These are phyloP conservation scores for Danio albolineatus DNA, from an alignment of 2,797 vertebrate species.

Conservation along the genomic window DNA sequence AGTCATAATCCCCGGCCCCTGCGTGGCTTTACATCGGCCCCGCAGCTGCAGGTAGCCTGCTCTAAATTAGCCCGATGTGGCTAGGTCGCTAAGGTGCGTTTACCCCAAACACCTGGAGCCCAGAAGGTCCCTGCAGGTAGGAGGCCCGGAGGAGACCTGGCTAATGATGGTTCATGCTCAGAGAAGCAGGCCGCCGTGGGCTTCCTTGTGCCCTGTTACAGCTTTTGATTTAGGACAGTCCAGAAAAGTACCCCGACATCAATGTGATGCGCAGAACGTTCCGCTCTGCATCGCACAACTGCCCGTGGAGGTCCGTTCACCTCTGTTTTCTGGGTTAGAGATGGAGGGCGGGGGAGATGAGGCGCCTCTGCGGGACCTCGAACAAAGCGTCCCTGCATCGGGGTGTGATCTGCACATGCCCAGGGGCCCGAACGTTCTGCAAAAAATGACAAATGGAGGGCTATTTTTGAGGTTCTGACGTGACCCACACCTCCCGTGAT, in stretches of 20 bases:
- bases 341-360: conserved; percentile 60
- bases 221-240: conserved; percentile 46
- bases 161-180: conserved; percentile 52
- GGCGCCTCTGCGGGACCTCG: conserved; percentile 66
- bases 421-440: conserved; percentile 65
- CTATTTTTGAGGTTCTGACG: conserved; percentile 77
- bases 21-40: conserved; percentile 62
- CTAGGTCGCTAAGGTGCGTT: conserved; percentile 72
- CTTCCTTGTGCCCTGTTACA: conserved; percentile 36
- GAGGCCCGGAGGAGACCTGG: conserved; percentile 52
- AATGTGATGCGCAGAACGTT: conserved; percentile 65
- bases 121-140: conserved; percentile 74
- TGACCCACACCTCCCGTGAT: conserved; percentile 68
- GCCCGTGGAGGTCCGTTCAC: conserved; percentile 71
- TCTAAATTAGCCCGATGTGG: conserved; percentile 62
- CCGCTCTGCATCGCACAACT: conserved; percentile 67
- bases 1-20: conserved; percentile 81
- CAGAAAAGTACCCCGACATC: conserved; percentile 41
- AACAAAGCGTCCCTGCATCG: conserved; percentile 70
- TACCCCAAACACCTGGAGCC: conserved; percentile 80
- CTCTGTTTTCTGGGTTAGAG: conserved; percentile 74
- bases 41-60: conserved; percentile 68
- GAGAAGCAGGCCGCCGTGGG: conserved; percentile 41
- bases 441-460: conserved; percentile 78
- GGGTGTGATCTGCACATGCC: conserved; percentile 69